Percentiles rank a stretch among this genome's conserved stretches.
These are phyloP conservation scores for Epinotia demarniana DNA, from an alignment of 2,888 invertebrate species.

Conservation along the genomic window DNA sequence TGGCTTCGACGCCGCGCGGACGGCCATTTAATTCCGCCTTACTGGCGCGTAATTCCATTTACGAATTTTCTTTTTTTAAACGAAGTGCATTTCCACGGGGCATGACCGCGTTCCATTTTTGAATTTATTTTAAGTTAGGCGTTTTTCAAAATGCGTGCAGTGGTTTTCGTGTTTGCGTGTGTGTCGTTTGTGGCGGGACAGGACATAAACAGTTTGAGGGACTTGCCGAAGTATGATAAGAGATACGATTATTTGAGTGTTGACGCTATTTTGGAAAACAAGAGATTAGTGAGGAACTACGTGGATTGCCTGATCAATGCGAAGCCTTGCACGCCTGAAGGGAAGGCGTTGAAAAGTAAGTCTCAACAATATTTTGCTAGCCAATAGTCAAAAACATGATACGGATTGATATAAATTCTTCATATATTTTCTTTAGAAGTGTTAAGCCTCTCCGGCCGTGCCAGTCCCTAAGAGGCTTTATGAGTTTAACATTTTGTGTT, in stretches of 20 bases:
- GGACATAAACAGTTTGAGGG: constrained; percentile 64
- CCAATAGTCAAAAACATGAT: too few species aligned
- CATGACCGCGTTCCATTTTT: constrained; percentile 4
- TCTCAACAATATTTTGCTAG: constrained; percentile 52
- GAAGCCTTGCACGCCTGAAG: constrained; percentile 89
- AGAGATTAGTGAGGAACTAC: constrained; percentile 88
- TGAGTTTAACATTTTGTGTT: too few species aligned
- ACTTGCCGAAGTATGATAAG: constrained; percentile 77
- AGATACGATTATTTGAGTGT: constrained; percentile 89
- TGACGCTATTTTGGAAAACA: constrained; percentile 87
- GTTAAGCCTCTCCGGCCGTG: too few species aligned
- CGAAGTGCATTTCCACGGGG: not conserved
- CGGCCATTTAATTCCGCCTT: constrained; percentile 8
- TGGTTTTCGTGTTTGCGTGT: constrained; percentile 63
- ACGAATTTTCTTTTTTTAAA: constrained; percentile 24
- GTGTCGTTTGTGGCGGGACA: constrained; percentile 64
- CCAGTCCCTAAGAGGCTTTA: too few species aligned
- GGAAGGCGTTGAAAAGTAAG: constrained; percentile 89
- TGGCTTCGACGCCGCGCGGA: constrained; percentile 26
- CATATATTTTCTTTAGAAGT: too few species aligned
- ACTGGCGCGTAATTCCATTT: constrained; percentile 20
- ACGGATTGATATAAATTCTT: too few species aligned
- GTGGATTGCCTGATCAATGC: constrained; percentile 88
- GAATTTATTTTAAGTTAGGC: not conserved
- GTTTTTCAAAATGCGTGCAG: constrained; percentile 65